Percentiles rank a stretch among this genome's conserved stretches.
Conservation (phyloP, 2,888 invertebrate genomes). For the Malacosoma neustria region DNA sequence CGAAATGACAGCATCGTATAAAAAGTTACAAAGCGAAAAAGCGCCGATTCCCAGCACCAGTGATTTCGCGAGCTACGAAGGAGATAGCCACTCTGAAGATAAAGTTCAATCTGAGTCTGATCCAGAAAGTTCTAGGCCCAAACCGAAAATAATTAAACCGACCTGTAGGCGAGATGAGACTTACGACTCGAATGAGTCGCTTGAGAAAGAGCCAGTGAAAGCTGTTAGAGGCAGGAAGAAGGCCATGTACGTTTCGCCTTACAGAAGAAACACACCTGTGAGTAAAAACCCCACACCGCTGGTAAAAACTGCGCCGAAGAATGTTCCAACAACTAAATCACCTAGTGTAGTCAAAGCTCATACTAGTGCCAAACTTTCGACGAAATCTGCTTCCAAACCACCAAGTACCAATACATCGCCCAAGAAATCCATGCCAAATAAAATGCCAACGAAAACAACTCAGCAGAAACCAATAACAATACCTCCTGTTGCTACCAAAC, state of each 20-base stretch:
- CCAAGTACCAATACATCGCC: slow-evolving; percentile 47
- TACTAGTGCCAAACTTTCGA: slow-evolving; percentile 41
- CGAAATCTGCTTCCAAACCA: slow-evolving; percentile 32
- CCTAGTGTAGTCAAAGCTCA: slow-evolving; percentile 34
- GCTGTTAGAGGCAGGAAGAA: slow-evolving; percentile 79
- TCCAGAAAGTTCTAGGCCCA: slow-evolving; percentile 48
- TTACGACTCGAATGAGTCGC: slow-evolving; percentile 58
- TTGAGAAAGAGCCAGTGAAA: slow-evolving; percentile 68
- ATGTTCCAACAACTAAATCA: slow-evolving; percentile 23
- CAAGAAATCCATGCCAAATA: slow-evolving; percentile 42
- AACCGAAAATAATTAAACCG: slow-evolving; percentile 78
- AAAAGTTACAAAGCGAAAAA: slow-evolving; percentile 25
- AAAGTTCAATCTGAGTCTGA: slow-evolving; percentile 65
- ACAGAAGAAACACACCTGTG: slow-evolving; percentile 48
- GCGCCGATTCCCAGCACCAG: slow-evolving; percentile 45
- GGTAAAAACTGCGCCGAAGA: slow-evolving; percentile 27
- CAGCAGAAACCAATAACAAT: slow-evolving; percentile 33
- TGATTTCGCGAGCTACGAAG: slow-evolving; percentile 69
- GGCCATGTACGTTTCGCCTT: slow-evolving; percentile 79
- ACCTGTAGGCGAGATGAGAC: slow-evolving; percentile 48
- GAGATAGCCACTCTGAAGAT: slow-evolving; percentile 76
- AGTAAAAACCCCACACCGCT: slow-evolving; percentile 38
- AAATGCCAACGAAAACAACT: slow-evolving; percentile 38
- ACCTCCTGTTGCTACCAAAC: slow-evolving; percentile 40
- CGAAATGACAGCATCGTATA: slow-evolving; percentile 53